phyloP scores from a whole-genome alignment of 1,140 invertebrate genomes.

The Forficula auricularia region DNA sequence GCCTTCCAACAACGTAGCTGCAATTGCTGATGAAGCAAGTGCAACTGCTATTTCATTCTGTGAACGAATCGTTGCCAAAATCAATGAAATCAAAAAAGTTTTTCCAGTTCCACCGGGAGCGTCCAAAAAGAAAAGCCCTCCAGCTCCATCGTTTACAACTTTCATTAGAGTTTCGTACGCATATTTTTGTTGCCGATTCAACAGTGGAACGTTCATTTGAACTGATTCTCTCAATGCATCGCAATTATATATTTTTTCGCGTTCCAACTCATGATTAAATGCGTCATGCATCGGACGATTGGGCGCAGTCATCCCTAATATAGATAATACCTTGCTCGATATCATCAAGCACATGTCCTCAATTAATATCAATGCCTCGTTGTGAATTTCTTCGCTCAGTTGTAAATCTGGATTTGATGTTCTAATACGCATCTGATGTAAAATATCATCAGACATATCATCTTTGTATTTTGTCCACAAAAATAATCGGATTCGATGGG shows the following conservation, averaged over 20 bases:
- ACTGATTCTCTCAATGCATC: background rate
- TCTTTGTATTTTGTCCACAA: constrained; percentile 24
- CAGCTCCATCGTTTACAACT: constrained; percentile 18
- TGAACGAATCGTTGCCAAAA: constrained; percentile 22
- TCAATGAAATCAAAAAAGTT: constrained; percentile 24
- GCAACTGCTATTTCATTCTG: constrained; percentile 22
- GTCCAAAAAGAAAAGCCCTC: constrained; percentile 26
- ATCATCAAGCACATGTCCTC: constrained; percentile 15
- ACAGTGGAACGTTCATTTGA: background rate
- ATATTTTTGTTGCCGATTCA: constrained; percentile 20
- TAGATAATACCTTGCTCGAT: constrained; percentile 11
- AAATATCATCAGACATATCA: constrained; percentile 19
- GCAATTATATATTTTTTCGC: constrained; percentile 5
- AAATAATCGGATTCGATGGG: constrained; percentile 16
- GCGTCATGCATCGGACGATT: constrained; percentile 12
- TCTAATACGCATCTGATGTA: constrained; percentile 10
- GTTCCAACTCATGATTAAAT: constrained; percentile 6
- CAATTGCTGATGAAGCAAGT: constrained; percentile 17
- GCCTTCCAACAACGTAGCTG: constrained; percentile 25
- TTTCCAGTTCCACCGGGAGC: constrained; percentile 21
- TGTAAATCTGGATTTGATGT: constrained; percentile 12
- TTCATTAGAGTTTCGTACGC: constrained; percentile 23
- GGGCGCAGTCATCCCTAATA: constrained; percentile 15
- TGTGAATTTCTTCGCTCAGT: constrained; percentile 15
- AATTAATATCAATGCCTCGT: constrained; percentile 13